phyloP scores from a whole-genome alignment of 2,888 invertebrate genomes.

The Calliscelio sp. region DNA sequence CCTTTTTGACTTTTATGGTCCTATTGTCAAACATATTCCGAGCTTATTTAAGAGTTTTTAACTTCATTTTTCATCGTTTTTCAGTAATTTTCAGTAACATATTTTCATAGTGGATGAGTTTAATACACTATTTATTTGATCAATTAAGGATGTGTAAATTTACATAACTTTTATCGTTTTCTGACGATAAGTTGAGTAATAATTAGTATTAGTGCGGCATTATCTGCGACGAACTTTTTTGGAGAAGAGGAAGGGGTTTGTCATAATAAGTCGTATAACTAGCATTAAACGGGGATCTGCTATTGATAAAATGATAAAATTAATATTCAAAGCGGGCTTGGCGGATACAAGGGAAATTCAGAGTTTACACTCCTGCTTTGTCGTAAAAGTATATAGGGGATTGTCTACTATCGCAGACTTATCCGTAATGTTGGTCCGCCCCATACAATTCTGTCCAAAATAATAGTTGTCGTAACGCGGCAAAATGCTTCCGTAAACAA shows the following conservation, averaged over 20 bases:
- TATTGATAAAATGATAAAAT: conserved; percentile 65
- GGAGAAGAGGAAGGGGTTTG: too few species aligned
- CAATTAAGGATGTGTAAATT: not conserved
- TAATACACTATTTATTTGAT: not conserved
- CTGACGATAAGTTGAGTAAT: not conserved
- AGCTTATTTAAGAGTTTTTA: too few species aligned
- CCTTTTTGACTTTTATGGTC: too few species aligned
- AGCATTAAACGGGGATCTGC: conserved; percentile 40
- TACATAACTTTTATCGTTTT: not conserved
- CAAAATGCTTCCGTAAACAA: conserved; percentile 66
- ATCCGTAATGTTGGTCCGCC: conserved; percentile 65
- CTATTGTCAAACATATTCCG: too few species aligned
- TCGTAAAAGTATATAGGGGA: conserved; percentile 72
- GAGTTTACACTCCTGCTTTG: conserved; percentile 66
- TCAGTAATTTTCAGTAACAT: too few species aligned
- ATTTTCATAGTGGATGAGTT: too few species aligned
- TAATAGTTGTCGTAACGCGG: conserved; percentile 57
- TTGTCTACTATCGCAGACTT: conserved; percentile 70
- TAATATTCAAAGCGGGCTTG: conserved; percentile 67
- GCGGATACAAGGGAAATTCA: conserved; percentile 57
- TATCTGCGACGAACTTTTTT: conserved; percentile 3
- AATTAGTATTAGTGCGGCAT: conserved; percentile 3
- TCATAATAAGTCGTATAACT: conserved; percentile 40
- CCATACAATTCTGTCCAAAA: conserved; percentile 63
- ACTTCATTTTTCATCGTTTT: too few species aligned